Percentiles rank a stretch among this genome's conserved stretches.
phyloP scores from a whole-genome alignment of 2,888 invertebrate species.

The Lepidonotus clava region DNA sequence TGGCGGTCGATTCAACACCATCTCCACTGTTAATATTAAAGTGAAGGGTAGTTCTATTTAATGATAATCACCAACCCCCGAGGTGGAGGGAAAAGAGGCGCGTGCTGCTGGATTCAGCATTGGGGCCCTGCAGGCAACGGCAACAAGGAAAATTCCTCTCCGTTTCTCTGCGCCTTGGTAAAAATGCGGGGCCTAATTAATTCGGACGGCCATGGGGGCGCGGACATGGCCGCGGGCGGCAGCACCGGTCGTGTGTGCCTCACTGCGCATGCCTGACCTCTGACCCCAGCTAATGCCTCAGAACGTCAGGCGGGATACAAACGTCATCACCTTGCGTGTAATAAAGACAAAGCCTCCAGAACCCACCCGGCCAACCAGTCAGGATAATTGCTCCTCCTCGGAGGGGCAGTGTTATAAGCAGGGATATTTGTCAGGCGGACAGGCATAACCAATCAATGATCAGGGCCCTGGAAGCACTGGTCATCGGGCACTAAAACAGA shows the following conservation, averaged over 20 bases:
- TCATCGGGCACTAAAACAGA: neutral
- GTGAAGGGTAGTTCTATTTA: neutral
- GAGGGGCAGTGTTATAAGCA: neutral
- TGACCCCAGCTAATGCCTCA: slow-evolving; percentile 32
- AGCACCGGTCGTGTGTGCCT: slow-evolving; percentile 10
- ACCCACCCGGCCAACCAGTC: neutral
- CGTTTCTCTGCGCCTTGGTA: neutral
- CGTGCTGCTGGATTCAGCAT: too few relatives aligned
- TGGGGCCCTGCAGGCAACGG: neutral
- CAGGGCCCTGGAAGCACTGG: neutral
- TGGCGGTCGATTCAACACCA: neutral
- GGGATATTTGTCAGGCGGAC: neutral
- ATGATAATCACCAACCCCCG: neutral
- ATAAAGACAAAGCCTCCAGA: slow-evolving; percentile 45
- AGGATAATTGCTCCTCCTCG: neutral
- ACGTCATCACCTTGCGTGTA: slow-evolving; percentile 33
- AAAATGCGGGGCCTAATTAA: slow-evolving; percentile 30
- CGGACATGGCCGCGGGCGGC: neutral
- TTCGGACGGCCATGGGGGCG: neutral
- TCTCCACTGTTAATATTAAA: neutral
- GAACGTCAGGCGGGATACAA: neutral
- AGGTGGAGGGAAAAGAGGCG: too few relatives aligned
- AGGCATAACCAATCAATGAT: neutral
- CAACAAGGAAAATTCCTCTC: neutral
- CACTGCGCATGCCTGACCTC: slow-evolving; percentile 40